Evolutionary conservation across 2,113 vertebrate genomes (phyloP), one percentile per base, ranked within the genome.

Genomic region (Syngnathus scovelli): DNA sequence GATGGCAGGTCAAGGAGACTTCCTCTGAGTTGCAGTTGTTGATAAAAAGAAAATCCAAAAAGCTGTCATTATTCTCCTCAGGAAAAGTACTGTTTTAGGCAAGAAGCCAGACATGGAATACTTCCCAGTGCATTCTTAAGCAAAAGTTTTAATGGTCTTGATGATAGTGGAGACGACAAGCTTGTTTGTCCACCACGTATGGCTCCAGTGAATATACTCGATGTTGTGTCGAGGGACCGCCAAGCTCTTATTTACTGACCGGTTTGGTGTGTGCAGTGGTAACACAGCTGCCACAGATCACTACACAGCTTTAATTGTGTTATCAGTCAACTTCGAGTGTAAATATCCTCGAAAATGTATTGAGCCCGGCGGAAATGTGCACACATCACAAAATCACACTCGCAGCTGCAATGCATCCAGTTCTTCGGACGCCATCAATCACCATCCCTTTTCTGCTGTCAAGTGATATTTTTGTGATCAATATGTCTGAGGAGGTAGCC

Each of bases 281-380:
- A 87, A 78, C 67, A 62, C 77, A 71, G 76, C 67, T 37, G 58
- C 76, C 72, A 78, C 78, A 81, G 81, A 87, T 85, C 85, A 83
- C 81, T 84, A 79, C 79, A 76, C 76, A 23, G 68, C 82, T 78
- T 83, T 89, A 87, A 90, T 87, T 86, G 89, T 81, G 83, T 88
- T 85, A 89, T 88, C 84, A 82, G 82, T 89, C 83, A 88, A 79
- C 67, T 74, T 64, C 3, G 61, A 75, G 74, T 80, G 86, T 85
- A 91, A 88, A 89, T 86, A 89, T 86, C 76, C 74, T 63, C 38
- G 67, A 74, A 74, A 85, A 87, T 52, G 37, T 77, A 83, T 72
- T 71, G 72, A 67, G 36, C 83, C 70, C 78, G 64, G 72, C 59
- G 72, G 71, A 71, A 78, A 74, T 68, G 39, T 48, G 71, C 58